Conservation (phyloP, 2,888 invertebrate species). For the Ectropis crepuscularia region DNA sequence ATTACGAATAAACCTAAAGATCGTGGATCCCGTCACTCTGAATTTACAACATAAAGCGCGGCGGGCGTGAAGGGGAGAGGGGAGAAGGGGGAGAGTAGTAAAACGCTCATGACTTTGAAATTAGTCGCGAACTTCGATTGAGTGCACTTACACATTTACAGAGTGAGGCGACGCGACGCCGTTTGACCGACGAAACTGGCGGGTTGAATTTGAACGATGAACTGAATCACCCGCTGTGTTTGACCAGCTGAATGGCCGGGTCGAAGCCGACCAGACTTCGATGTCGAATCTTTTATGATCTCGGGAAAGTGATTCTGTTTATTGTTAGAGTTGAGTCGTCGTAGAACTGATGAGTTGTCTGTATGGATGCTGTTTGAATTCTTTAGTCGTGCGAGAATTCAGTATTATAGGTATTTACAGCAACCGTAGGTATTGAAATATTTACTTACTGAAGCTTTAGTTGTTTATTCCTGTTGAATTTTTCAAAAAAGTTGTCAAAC, state of each 20-base stretch:
- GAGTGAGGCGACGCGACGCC: slow-evolving; percentile 47
- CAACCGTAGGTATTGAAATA: no score
- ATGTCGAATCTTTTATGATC: slow-evolving; percentile 5
- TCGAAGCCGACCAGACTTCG: background rate
- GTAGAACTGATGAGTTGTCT: slow-evolving; percentile 28
- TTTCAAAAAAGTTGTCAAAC: no score
- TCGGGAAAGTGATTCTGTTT: slow-evolving; percentile 23
- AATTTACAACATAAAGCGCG: slow-evolving; percentile 43
- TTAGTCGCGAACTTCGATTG: slow-evolving; percentile 61
- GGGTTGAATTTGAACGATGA: slow-evolving; percentile 8
- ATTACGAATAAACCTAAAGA: slow-evolving; percentile 33
- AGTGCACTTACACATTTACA: slow-evolving; percentile 68
- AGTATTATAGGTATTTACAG: background rate
- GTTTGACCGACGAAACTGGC: slow-evolving; percentile 45
- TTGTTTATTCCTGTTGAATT: no score
- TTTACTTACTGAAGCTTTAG: no score
- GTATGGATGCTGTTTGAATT: slow-evolving; percentile 9
- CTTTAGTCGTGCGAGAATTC: background rate
- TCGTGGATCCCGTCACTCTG: slow-evolving; percentile 39
- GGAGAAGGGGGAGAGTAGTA: slow-evolving; percentile 37
- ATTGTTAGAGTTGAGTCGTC: slow-evolving; percentile 34
- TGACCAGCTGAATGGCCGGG: background rate
- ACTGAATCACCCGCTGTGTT: slow-evolving; percentile 15
- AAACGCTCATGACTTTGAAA: slow-evolving; percentile 74
- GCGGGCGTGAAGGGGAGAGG: slow-evolving; percentile 8